Percentiles rank a stretch among this genome's conserved stretches.
Evolutionary conservation across 2,888 invertebrate genomes (phyloP).

Genomic region (Synergus umbraculus): DNA sequence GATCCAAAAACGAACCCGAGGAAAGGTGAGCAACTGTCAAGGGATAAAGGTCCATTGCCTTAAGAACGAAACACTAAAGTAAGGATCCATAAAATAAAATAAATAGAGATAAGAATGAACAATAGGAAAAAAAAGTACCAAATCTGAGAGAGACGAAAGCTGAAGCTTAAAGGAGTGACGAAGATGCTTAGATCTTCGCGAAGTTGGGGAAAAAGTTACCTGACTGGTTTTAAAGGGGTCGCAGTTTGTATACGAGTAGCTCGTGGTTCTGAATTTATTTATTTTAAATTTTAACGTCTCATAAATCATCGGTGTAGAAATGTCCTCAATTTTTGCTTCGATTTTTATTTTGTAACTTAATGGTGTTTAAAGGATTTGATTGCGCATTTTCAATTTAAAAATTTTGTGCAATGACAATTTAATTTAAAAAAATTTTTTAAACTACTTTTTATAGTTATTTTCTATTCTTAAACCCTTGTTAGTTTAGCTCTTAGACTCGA

Average conservation of each 20-base stretch:
- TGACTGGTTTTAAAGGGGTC: conserved; percentile 25
- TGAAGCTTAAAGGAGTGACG: conserved; percentile 4
- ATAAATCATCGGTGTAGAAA: not conserved
- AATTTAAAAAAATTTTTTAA: too few relatives aligned
- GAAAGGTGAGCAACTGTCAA: conserved; percentile 13
- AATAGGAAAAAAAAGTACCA: conserved; percentile 4
- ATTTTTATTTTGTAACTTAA: not conserved
- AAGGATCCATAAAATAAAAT: conserved; percentile 1
- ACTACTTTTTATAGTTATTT: too few relatives aligned
- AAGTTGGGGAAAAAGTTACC: conserved; percentile 27
- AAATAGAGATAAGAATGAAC: not conserved
- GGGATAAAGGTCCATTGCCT: not conserved
- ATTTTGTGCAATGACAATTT: too few relatives aligned
- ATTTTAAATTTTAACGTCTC: conserved; percentile 12
- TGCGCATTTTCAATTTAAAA: too few relatives aligned
- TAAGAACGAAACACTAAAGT: not conserved
- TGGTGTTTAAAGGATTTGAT: not conserved
- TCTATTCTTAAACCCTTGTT: too few relatives aligned
- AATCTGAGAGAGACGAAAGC: not conserved
- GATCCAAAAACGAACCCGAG: not conserved
- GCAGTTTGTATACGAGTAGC: conserved; percentile 22
- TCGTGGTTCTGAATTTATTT: conserved; percentile 7
- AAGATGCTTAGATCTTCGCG: conserved; percentile 17
- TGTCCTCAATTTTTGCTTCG: not conserved
- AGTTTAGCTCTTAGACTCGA: too few relatives aligned